Evolutionary conservation across 2,113 vertebrate species (phyloP).

Genomic region (Catharus fuscescens): DNA sequence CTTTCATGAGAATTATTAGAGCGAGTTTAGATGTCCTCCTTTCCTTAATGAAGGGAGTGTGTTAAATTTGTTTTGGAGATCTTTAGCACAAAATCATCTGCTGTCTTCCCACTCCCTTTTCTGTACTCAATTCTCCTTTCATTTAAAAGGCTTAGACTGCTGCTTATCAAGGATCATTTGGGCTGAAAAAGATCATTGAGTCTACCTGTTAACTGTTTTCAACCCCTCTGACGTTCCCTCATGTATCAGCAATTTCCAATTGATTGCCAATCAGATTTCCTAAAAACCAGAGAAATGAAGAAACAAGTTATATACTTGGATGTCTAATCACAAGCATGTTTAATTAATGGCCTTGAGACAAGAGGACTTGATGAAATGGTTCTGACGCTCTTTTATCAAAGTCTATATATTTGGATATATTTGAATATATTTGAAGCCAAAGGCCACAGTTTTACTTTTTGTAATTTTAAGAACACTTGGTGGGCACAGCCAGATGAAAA

Average conservation of each 20-base stretch:
- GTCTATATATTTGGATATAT: not conserved
- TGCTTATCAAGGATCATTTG: not conserved
- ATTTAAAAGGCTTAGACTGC: not conserved
- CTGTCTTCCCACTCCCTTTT: not conserved
- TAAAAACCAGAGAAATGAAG: not conserved
- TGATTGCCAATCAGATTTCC: not conserved
- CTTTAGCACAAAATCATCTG: not conserved
- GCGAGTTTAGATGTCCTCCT: not conserved
- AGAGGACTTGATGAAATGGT: not conserved
- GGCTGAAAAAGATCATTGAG: not conserved
- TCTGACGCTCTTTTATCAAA: not conserved
- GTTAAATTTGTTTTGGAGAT: not conserved
- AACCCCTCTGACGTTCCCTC: not conserved
- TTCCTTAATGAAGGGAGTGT: not conserved
- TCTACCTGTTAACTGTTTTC: not conserved
- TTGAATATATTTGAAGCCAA: slow-evolving; percentile 6
- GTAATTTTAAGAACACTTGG: not conserved
- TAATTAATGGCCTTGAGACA: not conserved
- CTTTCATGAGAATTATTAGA: not conserved
- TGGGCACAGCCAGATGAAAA: not conserved
- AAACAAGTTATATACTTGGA: not conserved
- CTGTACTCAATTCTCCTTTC: not conserved
- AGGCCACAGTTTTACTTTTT: not conserved
- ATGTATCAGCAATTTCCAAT: not conserved
- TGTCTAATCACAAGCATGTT: not conserved